Percentiles rank a stretch among this genome's conserved stretches.
Evolutionary conservation across 2,113 vertebrate species (phyloP).

Genomic region (Symphodus melops): DNA sequence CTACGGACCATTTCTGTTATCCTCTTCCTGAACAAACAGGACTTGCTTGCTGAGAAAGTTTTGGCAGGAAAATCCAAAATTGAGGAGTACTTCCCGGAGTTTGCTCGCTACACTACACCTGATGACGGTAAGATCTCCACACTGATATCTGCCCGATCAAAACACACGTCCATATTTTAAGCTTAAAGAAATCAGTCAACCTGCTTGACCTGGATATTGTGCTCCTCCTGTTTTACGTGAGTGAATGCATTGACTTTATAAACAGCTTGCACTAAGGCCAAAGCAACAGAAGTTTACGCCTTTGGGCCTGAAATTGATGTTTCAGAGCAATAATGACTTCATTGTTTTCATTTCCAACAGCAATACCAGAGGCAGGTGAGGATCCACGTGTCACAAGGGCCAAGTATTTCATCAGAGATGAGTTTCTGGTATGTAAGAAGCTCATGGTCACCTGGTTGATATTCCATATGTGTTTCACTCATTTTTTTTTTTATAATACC

Average conservation of each 20-base stretch:
- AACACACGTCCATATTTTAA: too few species aligned
- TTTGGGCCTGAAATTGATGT: too few species aligned
- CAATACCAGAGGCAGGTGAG: conserved; percentile 94
- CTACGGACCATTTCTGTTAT: conserved; percentile 99
- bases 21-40: conserved; percentile 99
- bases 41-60: conserved; percentile 98
- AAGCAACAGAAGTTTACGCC: too few species aligned
- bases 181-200: too few species aligned
- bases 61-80: conserved; percentile 98
- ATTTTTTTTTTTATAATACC: neutral
- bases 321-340: neutral
- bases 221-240: too few species aligned
- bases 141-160: neutral
- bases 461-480: neutral
- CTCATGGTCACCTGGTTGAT: neutral
- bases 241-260: too few species aligned
- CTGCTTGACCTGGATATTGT: too few species aligned
- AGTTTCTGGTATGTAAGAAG: conserved; percentile 92
- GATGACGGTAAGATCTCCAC: conserved; percentile 90
- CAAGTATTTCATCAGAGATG: conserved; percentile 99
- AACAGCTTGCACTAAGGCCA: too few species aligned
- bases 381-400: conserved; percentile 97
- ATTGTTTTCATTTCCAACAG: conserved; percentile 76
- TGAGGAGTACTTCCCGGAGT: conserved; percentile 99
- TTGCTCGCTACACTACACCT: conserved; percentile 97